Conservation (phyloP, 2,888 invertebrate genomes). For the Carterocephalus palaemon region DNA sequence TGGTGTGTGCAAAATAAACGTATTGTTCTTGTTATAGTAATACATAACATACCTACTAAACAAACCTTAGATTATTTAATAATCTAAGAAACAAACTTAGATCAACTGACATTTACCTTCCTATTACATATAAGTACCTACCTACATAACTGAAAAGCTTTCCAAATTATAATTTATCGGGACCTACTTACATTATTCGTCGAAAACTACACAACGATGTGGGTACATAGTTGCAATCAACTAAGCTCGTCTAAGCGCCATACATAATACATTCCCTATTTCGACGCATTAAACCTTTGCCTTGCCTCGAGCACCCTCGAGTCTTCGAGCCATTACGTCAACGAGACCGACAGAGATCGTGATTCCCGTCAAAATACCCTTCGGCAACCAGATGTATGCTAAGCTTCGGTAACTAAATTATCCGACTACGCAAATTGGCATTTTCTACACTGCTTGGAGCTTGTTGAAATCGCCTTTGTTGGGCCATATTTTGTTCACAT, state of each 20-base stretch:
- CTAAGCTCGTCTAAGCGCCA: conserved; percentile 5
- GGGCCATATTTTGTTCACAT: conserved; percentile 38
- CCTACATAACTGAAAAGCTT: too few species aligned
- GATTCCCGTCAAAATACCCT: conserved; percentile 38
- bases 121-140: too few species aligned
- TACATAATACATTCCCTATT: conserved; percentile 22
- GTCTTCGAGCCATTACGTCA: conserved; percentile 41
- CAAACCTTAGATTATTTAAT: too few species aligned
- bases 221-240: conserved; percentile 6
- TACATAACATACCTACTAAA: too few species aligned
- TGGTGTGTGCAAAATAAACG: too few species aligned
- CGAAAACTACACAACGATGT: conserved; percentile 3
- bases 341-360: conserved; percentile 39
- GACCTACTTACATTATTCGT: too few species aligned
- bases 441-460: conserved; percentile 14
- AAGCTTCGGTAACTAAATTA: conserved; percentile 23
- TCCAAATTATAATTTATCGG: too few species aligned
- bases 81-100: too few species aligned
- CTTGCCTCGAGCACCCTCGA: conserved; percentile 37
- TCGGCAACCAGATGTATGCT: conserved; percentile 29
- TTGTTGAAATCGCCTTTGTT: conserved; percentile 27
- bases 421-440: conserved; percentile 19
- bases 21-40: too few species aligned
- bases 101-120: too few species aligned
- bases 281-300: conserved; percentile 19